phyloP scores from a whole-genome alignment of 2,888 invertebrate species.

The Leistus spinibarbis region DNA sequence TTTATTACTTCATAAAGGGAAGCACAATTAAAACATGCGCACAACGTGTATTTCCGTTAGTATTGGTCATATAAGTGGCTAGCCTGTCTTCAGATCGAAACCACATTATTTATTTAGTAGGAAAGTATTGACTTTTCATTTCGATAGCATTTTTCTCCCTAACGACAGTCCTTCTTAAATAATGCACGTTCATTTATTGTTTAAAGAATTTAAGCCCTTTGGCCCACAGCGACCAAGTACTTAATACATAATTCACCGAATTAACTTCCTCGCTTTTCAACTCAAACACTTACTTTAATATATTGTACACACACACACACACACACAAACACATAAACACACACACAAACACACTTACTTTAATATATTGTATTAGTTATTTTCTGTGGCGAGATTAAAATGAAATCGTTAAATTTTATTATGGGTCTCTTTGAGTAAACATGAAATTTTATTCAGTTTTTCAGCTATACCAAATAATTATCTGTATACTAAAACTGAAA shows the following conservation, averaged over 20 bases:
- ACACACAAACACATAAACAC: no score
- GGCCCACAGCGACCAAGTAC: not conserved
- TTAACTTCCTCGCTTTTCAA: not conserved
- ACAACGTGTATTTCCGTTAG: no score
- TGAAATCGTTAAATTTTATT: not conserved
- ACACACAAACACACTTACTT: no score
- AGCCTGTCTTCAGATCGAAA: no score
- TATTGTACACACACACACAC: no score
- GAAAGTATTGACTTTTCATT: not conserved
- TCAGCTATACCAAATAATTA: not conserved
- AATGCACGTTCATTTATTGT: not conserved
- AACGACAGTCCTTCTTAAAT: not conserved
- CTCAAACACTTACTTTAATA: not conserved
- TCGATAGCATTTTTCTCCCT: not conserved
- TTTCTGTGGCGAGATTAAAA: not conserved
- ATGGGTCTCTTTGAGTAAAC: not conserved
- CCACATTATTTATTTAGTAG: not conserved
- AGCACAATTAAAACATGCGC: no score
- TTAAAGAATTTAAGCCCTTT: not conserved
- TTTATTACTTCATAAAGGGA: not conserved
- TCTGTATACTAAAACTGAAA: not conserved
- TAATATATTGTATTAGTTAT: no score
- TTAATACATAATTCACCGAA: not conserved
- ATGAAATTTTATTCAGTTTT: not conserved
- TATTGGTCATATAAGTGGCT: no score